Base-by-base conservation (phyloP, 1,140 invertebrate genomes). In the Coboldia fuscipes region DNA sequence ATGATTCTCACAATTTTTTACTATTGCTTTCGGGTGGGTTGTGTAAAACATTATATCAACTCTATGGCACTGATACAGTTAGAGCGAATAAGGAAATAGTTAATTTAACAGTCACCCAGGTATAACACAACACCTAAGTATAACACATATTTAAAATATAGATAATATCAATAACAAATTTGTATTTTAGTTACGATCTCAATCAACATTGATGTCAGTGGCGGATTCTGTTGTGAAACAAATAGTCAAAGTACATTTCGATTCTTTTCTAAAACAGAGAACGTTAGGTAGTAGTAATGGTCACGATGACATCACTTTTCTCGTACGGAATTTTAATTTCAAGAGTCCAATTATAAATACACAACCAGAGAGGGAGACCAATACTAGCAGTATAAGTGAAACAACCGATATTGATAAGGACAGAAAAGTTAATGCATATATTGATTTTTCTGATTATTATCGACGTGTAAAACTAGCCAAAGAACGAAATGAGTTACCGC, bases 211-310 rank as follows among this genome's bases (percentile, higher is more conserved):
- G 33, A 77, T 68, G 20, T 73, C 76, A 17, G 80, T 89, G 22
- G 80, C 82, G 22, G 83, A 90, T 59, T 76, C 79, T 3, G 82
- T 86, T 0, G 70, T 90, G 0, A 76, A 89, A 46, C 81, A 82
- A 60, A 71, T 84, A 7, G 79, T 81, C 4, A 58, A 80, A 31
- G 70, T 81, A 34, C 85, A 90, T 48, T 75, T 85, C 39, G 78
- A 88, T 34, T 67, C 70, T 34, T 85, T 71, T 44, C 72, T 81
- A 58, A 70, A 65, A 6, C 40, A 27, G 57, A 56, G 4, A 50
- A 61, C 46, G 57, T 57, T 56, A 27, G 54, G 48, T 3, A 51
- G 56, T 16, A 57, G 42, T 12, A 33, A 30, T 13, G 23, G 28
- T 44, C 51, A 75, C 27, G 76, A 81, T 38, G 79, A 85, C 45